phyloP scores from a whole-genome alignment of 2,797 vertebrate species.

The Poecilia picta region DNA sequence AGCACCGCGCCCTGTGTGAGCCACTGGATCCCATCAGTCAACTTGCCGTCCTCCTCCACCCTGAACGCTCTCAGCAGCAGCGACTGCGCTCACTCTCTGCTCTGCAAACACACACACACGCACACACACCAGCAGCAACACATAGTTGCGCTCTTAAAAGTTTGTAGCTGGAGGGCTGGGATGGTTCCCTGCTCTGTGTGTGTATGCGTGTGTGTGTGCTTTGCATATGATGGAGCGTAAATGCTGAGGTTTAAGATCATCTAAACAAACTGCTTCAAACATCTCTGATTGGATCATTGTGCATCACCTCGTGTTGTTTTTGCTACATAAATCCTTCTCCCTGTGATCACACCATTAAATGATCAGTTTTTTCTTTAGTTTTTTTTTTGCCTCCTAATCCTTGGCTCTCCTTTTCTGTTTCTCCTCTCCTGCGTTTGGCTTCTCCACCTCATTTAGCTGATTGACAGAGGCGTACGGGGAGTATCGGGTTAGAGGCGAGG shows the following conservation, averaged over 20 bases:
- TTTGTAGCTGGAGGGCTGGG: conserved; percentile 82
- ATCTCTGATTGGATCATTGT: conserved; percentile 52
- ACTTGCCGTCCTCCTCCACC: conserved; percentile 67
- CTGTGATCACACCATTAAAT: conserved; percentile 49
- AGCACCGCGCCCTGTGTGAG: conserved; percentile 77
- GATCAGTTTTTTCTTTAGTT: conserved; percentile 32
- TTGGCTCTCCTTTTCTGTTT: conserved; percentile 25
- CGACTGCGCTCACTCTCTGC: conserved; percentile 64
- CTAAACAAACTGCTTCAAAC: conserved; percentile 52
- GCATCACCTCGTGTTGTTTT: conserved; percentile 39
- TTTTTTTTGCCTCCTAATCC: conserved; percentile 37
- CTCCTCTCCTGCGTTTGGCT: conserved; percentile 35
- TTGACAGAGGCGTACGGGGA: conserved; percentile 71
- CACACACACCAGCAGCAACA: conserved; percentile 50
- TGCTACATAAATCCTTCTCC: conserved; percentile 34
- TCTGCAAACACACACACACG: conserved; percentile 75
- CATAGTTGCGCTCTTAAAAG: conserved; percentile 72
- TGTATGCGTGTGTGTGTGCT: neutral
- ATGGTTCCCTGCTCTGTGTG: conserved; percentile 49
- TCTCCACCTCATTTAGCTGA: conserved; percentile 81
- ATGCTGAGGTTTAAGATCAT: conserved; percentile 38
- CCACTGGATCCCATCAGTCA: conserved; percentile 82
- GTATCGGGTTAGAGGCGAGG: conserved; percentile 69
- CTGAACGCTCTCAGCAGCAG: conserved; percentile 57
- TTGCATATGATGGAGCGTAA: conserved; percentile 21